Base-by-base conservation (phyloP, 2,113 vertebrate species). In the Scytalopus superciliaris region DNA sequence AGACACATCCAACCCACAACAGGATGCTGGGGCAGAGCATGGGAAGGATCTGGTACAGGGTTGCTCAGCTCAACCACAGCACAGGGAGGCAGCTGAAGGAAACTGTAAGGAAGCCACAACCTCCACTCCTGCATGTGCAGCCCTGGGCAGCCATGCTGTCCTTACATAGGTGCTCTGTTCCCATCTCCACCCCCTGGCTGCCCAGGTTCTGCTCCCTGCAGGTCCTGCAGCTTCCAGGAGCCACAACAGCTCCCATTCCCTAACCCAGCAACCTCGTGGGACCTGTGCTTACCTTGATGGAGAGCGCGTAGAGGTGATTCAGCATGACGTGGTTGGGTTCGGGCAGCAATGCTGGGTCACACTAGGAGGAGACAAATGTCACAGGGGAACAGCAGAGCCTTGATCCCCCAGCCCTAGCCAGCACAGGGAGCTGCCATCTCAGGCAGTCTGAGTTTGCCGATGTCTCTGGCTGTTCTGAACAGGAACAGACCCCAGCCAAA, bases 241-340 rank as follows among this genome's bases (percentile, higher is more conserved):
- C 52, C 31, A 33, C 11, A 33, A 66, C 74, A 82, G 60, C 40
- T 66, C n/a, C 33, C 64, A n/a, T 14, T 39, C 42, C 67, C 21
- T 49, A 66, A 18, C 15, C 14, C 69, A 12, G 42, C 9, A 3
- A 37, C 33, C 31, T 8, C 0, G 1, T 0, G 0, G 56, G 40
- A 23, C 31, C 55, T 27, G 39, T 3, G 25, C 98, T 98, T 98
- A 99, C 99, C 99, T 99, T 99, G 93, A 99, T 99, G 83, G 99
- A 99, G 49, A 99, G 98, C 0, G 99, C 99, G 2, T 99, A 99
- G 66, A 99, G 99, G 96, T 99, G 99, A 94, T 99, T 99, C 81
- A 99, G 98, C 99, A 99, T 99, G 74, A 99, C 99, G 1, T 99
- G 99, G 95, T 99, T 99, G 83, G 99, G 99, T 87, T 99, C 99